Conservation (phyloP, 2,888 invertebrate genomes). For the Leptarthrus brevirostris region DNA sequence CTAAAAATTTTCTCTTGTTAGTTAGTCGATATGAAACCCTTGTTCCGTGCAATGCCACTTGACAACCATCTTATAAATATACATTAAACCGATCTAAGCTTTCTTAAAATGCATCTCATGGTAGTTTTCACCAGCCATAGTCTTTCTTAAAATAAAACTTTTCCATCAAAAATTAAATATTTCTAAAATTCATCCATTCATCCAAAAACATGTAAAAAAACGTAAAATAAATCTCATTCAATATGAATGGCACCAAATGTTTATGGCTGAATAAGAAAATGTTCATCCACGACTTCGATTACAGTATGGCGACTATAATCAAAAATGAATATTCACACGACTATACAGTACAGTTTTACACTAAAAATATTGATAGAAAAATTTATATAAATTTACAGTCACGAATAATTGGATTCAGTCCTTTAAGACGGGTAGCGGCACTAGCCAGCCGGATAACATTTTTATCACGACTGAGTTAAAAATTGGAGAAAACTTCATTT, state of each 20-base stretch:
- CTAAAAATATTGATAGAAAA: not conserved
- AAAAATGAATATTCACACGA: not conserved
- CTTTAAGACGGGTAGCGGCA: constrained; percentile 18
- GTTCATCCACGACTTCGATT: constrained; percentile 8
- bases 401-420: not conserved
- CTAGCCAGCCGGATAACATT: constrained; percentile 6
- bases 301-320: not conserved
- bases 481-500: not conserved
- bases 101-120: not conserved
- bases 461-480: not conserved
- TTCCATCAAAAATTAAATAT: not conserved
- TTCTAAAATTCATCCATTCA: no score
- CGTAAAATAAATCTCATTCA: constrained; percentile 52
- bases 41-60: constrained; percentile 22
- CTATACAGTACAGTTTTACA: not conserved
- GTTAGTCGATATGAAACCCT: constrained; percentile 13
- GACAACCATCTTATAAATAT: not conserved
- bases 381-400: not conserved
- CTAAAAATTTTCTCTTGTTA: not conserved
- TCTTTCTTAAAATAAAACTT: not conserved
- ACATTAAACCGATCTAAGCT: not conserved
- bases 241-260: constrained; percentile 52
- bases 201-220: not conserved
- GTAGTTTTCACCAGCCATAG: not conserved
- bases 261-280: constrained; percentile 34